Evolutionary conservation across 2,113 vertebrate genomes (phyloP), one percentile per base, ranked within the genome.

Genomic region (Indicator indicator): DNA sequence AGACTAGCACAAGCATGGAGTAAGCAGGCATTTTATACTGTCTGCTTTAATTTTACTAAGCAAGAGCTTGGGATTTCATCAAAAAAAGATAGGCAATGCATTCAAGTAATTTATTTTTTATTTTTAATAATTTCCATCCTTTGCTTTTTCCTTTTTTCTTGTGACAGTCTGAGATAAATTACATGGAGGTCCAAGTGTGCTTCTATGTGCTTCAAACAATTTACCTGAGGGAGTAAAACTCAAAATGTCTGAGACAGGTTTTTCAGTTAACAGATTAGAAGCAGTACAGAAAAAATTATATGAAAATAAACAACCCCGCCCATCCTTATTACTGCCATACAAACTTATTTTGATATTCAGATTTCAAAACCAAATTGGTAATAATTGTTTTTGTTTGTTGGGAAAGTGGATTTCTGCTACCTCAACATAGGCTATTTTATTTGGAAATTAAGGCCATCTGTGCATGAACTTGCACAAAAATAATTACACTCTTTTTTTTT

Each of bases 401-500:
- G 19, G 38, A 77, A 92, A 93, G 23, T 56, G 11, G 33, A 33
- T 69, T 90, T 91, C 71, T 93, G 56, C 56, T 72, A 83, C 48
- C 33, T 82, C 54, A 10, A 16, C 27, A 71, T 4, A 65, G 24
- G 50, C n/a, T 91, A 12, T 38, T 88, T 88, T 80, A 77, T 77
- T 74, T 56, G 56, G 69, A 91, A 93, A 91, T 68, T 64, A 77
- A 77, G 64, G 83, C 33, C 38, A 59, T 81, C 65, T 36, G 5
- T 50, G 92, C 28, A 83, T 28, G 56, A 94, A 88, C 48, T 77
- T 83, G 62, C 18, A 85, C 33, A 87, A 93, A 44, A 68, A 60
- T 80, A 91, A 95, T 83, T 77, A 86, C 89, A 89, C 28, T 80
- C 11, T 42, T 91, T 52, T 91, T 91, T 50, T 91, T 95, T 94